Evolutionary conservation across 1,140 invertebrate genomes (phyloP).

Genomic region (Drosophila pseudoananassae): DNA sequence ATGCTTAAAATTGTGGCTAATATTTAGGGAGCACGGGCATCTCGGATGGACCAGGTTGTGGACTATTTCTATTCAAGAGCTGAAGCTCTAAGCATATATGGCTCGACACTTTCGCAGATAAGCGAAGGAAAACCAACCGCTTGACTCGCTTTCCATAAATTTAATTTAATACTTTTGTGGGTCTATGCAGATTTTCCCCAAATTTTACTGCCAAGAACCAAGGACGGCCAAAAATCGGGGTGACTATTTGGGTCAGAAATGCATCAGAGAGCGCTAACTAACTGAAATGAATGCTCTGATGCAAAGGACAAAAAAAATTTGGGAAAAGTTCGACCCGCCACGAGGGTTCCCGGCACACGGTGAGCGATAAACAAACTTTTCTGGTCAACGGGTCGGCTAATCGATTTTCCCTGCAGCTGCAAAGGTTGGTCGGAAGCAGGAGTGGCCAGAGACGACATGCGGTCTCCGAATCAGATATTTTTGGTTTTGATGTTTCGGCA

Average conservation of each 20-base stretch:
- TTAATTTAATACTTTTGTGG: slow-evolving; percentile 32
- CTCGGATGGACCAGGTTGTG: slow-evolving; percentile 15
- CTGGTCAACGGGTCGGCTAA: slow-evolving; percentile 62
- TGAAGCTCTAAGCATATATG: slow-evolving; percentile 26
- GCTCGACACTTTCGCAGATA: background rate
- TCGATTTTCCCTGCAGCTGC: slow-evolving; percentile 38
- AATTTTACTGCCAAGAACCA: slow-evolving; percentile 16
- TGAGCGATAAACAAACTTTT: slow-evolving; percentile 64
- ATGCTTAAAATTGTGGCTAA: slow-evolving; percentile 15
- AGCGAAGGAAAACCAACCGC: background rate
- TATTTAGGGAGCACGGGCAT: slow-evolving; percentile 19
- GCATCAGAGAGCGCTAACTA: slow-evolving; percentile 62
- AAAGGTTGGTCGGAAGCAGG: slow-evolving; percentile 18
- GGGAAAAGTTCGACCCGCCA: slow-evolving; percentile 37
- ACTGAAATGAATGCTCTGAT: slow-evolving; percentile 25
- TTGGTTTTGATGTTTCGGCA: slow-evolving; percentile 30
- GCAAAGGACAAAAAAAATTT: slow-evolving; percentile 53
- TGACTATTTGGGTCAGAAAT: slow-evolving; percentile 56
- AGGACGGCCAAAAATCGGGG: slow-evolving; percentile 43
- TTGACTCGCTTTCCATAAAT: slow-evolving; percentile 10
- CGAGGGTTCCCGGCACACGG: slow-evolving; percentile 4
- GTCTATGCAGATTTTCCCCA: slow-evolving; percentile 48
- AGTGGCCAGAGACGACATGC: slow-evolving; percentile 17
- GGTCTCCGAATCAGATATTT: slow-evolving; percentile 21
- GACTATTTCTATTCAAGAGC: slow-evolving; percentile 25